Evolutionary conservation across 92 coral and sea anemone genomes (phyloP).

Genomic region (Pocillopora meandrina): DNA sequence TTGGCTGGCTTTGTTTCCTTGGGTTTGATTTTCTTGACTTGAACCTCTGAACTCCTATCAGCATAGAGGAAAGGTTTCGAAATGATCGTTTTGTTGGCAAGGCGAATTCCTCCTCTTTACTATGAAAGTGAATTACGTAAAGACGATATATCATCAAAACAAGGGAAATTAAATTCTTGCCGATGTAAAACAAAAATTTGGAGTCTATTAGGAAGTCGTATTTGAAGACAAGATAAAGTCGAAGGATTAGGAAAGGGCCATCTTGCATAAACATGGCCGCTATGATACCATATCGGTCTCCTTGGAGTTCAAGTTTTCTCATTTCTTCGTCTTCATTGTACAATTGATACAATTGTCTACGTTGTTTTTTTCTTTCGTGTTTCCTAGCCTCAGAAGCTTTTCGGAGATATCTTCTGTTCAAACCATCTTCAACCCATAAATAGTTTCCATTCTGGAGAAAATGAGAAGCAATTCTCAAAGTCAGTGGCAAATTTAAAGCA

Average conservation of each 20-base stretch:
- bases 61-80: conserved; percentile 49
- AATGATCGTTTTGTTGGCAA: conserved; percentile 14
- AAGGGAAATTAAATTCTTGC: conserved; percentile 79
- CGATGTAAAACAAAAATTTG: conserved; percentile 71
- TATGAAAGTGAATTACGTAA: conserved; percentile 67
- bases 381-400: conserved; percentile 11
- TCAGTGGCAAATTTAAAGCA: not conserved
- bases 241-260: conserved; percentile 76
- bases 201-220: conserved; percentile 67
- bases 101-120: conserved; percentile 46
- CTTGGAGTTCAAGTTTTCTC: conserved; percentile 73
- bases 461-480: not conserved
- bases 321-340: conserved; percentile 45
- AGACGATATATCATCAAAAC: conserved; percentile 75
- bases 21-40: not conserved
- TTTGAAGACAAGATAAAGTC: conserved; percentile 65
- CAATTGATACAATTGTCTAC: not conserved
- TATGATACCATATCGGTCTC: conserved; percentile 82
- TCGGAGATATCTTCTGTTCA: conserved; percentile 24
- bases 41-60: conserved; percentile 26
- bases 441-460: not conserved
- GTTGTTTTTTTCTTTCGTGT: not conserved
- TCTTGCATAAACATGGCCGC: conserved; percentile 92
- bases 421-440: conserved; percentile 9
- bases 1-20: not conserved